Percentiles rank a stretch among this genome's conserved stretches.
These are phyloP conservation scores for Sus cebifrons DNA, from an alignment of 2,797 vertebrate genomes.

Conservation along the genomic window DNA sequence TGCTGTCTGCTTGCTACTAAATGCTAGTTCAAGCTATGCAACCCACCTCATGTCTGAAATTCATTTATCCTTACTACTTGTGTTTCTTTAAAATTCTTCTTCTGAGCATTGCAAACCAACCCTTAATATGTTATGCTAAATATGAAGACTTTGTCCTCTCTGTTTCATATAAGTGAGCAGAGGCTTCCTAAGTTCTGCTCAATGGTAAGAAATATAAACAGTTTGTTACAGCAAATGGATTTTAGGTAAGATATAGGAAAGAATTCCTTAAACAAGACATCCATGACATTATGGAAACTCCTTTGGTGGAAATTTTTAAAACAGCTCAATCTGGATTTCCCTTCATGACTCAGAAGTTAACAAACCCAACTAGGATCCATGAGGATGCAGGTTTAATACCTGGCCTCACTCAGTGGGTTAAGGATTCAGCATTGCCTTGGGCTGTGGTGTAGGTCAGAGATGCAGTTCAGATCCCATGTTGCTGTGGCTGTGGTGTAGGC, in stretches of 20 bases:
- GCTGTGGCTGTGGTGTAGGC: no score
- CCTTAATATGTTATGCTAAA: neutral
- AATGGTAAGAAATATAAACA: neutral
- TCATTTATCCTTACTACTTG: neutral
- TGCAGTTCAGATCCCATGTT: no score
- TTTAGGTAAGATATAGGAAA: constrained; percentile 16
- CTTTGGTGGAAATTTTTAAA: neutral
- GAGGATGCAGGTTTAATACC: no score
- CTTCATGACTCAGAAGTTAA: no score
- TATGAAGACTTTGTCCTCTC: neutral
- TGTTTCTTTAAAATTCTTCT: neutral
- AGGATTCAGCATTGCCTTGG: no score
- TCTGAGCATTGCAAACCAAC: neutral
- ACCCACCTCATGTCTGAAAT: neutral
- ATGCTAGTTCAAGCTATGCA: neutral
- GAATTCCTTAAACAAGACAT: neutral
- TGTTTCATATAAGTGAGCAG: neutral
- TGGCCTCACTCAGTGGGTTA: no score
- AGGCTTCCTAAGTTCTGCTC: neutral
- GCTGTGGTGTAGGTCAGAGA: no score
- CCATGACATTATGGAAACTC: neutral
- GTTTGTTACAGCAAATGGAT: neutral
- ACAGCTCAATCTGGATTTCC: neutral
- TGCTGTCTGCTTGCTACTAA: neutral
- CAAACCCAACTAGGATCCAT: no score